These are phyloP conservation scores for Hucho hucho DNA, from an alignment of 2,113 vertebrate genomes.

Conservation along the genomic window DNA sequence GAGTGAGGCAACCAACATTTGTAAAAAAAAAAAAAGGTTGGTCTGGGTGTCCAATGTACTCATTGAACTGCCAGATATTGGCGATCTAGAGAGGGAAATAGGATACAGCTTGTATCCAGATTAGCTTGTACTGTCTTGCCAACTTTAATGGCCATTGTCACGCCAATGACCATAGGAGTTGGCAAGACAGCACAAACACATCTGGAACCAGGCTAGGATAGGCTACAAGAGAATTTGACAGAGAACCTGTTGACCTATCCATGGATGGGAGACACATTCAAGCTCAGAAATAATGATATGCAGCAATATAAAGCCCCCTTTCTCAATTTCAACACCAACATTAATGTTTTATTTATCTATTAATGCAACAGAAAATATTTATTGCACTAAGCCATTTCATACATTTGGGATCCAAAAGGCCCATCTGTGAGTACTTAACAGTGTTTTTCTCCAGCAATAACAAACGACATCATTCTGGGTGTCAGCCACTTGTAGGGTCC, in stretches of 20 bases:
- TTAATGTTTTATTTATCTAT: not conserved
- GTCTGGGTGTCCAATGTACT: too few species aligned
- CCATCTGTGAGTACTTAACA: slow-evolving; percentile 22
- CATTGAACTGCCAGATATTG: slow-evolving; percentile 12
- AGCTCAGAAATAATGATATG: not conserved
- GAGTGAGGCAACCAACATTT: slow-evolving; percentile 8
- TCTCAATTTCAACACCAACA: slow-evolving; percentile 10
- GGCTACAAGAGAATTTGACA: not conserved
- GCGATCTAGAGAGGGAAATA: not conserved
- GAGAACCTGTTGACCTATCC: not conserved
- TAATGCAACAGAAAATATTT: slow-evolving; percentile 1
- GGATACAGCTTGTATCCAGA: not conserved
- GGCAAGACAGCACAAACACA: not conserved
- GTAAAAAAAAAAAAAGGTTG: not conserved
- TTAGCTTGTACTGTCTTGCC: too few species aligned
- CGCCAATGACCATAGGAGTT: not conserved
- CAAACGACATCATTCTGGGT: slow-evolving; percentile 23
- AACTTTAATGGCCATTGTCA: too few species aligned
- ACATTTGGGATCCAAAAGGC: slow-evolving; percentile 14
- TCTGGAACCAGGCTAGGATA: too few species aligned
- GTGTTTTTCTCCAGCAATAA: slow-evolving; percentile 36
- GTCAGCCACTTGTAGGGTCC: slow-evolving; percentile 26
- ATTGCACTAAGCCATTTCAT: slow-evolving; percentile 3
- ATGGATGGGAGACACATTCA: not conserved
- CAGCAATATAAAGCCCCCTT: slow-evolving; percentile 10